Percentiles rank a stretch among this genome's conserved stretches.
Evolutionary conservation across 1,140 invertebrate genomes (phyloP).

Genomic region (Diachasma alloeum): DNA sequence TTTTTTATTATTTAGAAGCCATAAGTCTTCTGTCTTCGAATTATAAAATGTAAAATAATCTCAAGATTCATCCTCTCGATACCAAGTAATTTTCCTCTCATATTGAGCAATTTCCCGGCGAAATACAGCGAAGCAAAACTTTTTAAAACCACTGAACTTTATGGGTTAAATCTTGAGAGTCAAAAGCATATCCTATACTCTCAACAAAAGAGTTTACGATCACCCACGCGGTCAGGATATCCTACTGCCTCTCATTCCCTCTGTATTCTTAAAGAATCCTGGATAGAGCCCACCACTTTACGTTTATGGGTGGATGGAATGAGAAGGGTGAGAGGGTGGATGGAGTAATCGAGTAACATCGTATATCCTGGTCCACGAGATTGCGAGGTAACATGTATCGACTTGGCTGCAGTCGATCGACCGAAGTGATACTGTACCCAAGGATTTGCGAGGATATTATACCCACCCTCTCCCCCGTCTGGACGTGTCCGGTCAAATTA

Average conservation of each 20-base stretch:
- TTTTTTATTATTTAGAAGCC: too few species aligned
- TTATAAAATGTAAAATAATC: too few species aligned
- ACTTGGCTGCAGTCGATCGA: background rate
- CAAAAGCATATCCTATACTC: background rate
- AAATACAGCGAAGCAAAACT: background rate
- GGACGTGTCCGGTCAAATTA: constrained; percentile 28
- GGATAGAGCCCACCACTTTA: background rate
- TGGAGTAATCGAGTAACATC: background rate
- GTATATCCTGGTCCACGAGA: background rate
- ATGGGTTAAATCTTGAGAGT: background rate
- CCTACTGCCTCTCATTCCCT: background rate
- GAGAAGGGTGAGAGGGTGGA: background rate
- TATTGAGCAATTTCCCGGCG: background rate
- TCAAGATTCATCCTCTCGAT: constrained; percentile 6
- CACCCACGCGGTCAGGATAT: background rate
- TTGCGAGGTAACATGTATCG: background rate
- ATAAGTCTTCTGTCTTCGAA: too few species aligned
- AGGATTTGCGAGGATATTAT: background rate
- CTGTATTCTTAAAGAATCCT: background rate
- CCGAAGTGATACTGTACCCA: background rate
- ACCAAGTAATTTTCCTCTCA: background rate
- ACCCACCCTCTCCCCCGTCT: background rate
- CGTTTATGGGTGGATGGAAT: background rate
- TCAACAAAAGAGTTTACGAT: background rate
- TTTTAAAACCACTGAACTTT: background rate